Evolutionary conservation across 2,888 invertebrate species (phyloP).

Genomic region (Lasius platythorax): DNA sequence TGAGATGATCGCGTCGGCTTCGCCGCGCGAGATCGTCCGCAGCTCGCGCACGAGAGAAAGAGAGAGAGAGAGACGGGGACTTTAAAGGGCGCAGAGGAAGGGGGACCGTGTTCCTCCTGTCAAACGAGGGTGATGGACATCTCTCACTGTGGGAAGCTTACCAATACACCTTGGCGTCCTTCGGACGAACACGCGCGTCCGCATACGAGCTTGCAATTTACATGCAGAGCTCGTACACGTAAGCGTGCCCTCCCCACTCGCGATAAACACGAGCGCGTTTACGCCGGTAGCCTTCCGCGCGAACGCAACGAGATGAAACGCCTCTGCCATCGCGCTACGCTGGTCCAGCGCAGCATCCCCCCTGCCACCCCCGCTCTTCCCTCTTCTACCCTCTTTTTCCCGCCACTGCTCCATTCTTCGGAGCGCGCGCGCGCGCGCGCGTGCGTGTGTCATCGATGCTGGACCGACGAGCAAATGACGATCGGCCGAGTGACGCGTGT

Average conservation of each 20-base stretch:
- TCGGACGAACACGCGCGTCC: constrained; percentile 42
- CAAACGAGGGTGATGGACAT: constrained; percentile 85
- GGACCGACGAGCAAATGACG: constrained; percentile 57
- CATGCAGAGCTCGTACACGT: constrained; percentile 10
- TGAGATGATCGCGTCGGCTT: constrained; percentile 1
- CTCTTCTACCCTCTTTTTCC: background rate
- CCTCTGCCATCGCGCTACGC: background rate
- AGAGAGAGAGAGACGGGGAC: constrained; percentile 16
- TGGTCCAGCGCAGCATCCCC: constrained; percentile 26
- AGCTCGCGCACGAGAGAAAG: constrained; percentile 16
- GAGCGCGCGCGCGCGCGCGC: constrained; percentile 24
- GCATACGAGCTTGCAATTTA: constrained; percentile 19
- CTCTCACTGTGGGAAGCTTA: constrained; percentile 83
- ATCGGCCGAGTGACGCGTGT: constrained; percentile 54
- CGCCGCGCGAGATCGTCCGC: constrained; percentile 12
- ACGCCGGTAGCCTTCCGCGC: constrained; percentile 45
- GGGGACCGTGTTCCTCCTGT: constrained; percentile 83
- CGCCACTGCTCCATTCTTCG: background rate
- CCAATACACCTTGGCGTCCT: constrained; percentile 48
- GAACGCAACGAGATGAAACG: constrained; percentile 55
- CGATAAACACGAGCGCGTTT: constrained; percentile 47
- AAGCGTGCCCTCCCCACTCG: constrained; percentile 29
- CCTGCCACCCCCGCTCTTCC: background rate
- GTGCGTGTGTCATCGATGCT: constrained; percentile 46
- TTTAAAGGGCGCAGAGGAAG: constrained; percentile 60